A percentile compares a stretch with the other conserved stretches of the same genome.
Conservation (phyloP, 1,140 invertebrate species). For the Conus betulinus region DNA sequence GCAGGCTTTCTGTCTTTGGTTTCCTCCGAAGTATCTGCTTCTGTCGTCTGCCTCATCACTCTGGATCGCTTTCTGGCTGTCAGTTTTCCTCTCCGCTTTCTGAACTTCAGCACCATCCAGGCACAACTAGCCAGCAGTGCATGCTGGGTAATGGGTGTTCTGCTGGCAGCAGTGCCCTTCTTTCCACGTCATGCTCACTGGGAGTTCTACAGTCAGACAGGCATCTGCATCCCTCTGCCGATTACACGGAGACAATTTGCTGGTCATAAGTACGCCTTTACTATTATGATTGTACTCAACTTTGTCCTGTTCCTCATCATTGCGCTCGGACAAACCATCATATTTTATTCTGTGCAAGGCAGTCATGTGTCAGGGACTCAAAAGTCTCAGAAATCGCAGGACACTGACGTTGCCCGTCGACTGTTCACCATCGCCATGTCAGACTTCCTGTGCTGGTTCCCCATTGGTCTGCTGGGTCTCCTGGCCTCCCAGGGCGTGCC, state of each 20-base stretch:
- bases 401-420: slow-evolving; percentile 35
- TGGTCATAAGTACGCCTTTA: slow-evolving; percentile 48
- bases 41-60: slow-evolving; percentile 61
- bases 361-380: background rate
- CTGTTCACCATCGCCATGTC: slow-evolving; percentile 35
- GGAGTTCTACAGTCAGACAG: slow-evolving; percentile 52
- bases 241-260: slow-evolving; percentile 32
- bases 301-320: slow-evolving; percentile 46
- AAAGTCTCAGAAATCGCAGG: background rate
- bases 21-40: slow-evolving; percentile 58
- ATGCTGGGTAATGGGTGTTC: slow-evolving; percentile 34
- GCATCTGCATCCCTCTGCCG: slow-evolving; percentile 53
- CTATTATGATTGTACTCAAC: slow-evolving; percentile 51
- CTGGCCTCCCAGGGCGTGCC: slow-evolving; percentile 28
- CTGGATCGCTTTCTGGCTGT: slow-evolving; percentile 59
- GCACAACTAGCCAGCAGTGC: slow-evolving; percentile 14
- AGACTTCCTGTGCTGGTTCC: slow-evolving; percentile 47
- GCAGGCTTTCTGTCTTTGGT: slow-evolving; percentile 61
- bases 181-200: slow-evolving; percentile 27
- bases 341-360: slow-evolving; percentile 39
- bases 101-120: slow-evolving; percentile 9
- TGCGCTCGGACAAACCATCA: slow-evolving; percentile 50
- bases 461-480: slow-evolving; percentile 38
- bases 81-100: slow-evolving; percentile 53
- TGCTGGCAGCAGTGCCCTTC: slow-evolving; percentile 35